Base-by-base conservation (phyloP, 2,888 invertebrate genomes). In the Laothoe populi region DNA sequence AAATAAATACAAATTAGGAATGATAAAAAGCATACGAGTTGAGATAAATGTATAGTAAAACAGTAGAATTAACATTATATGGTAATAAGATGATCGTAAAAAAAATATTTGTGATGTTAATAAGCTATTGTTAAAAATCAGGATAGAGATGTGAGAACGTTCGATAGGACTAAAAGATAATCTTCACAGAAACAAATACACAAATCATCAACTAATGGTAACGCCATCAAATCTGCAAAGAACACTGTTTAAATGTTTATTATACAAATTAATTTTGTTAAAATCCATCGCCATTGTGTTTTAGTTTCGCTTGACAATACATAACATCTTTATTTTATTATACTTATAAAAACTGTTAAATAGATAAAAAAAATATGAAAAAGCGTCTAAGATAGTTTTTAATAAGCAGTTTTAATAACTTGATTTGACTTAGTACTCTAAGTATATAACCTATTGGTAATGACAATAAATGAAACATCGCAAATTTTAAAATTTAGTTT, bases 21-120 rank as follows among this genome's bases (percentile, higher is more conserved):
- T 35, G 53, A 53, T 11, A 62, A 69, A 66, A 62, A 45, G 35
- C 35, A 11, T 19, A 35, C 19, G 35, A 53, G 53, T 53, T 57
- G 59, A 60, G 48, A 19, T 53, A 19, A 38, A 57, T 23, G 53
- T 44, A 35, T 57, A 5, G 26, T 48, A 60, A 60, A 60, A 42
- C 31, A 19, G 53, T 35, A 66, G 66, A 68, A 70, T 62, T 63
- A 61, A 65, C 44, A 57, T 23, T 44, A 4, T 16, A 26, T 66
- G 71, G 69, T 70, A 71, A 67, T 69, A 64, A 61, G 23, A 64
- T 70, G 70, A 67, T 69, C 46, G 66, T 64, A 67, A 71, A 71
- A 74, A 74, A 73, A 73, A 64, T 63, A 62, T 69, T 68, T 63
- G 38, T 64, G 69, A 64, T 62, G 64, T 65, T 64, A 64, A 69